phyloP scores from a whole-genome alignment of 2,888 invertebrate genomes.

The Leuctra nigra region DNA sequence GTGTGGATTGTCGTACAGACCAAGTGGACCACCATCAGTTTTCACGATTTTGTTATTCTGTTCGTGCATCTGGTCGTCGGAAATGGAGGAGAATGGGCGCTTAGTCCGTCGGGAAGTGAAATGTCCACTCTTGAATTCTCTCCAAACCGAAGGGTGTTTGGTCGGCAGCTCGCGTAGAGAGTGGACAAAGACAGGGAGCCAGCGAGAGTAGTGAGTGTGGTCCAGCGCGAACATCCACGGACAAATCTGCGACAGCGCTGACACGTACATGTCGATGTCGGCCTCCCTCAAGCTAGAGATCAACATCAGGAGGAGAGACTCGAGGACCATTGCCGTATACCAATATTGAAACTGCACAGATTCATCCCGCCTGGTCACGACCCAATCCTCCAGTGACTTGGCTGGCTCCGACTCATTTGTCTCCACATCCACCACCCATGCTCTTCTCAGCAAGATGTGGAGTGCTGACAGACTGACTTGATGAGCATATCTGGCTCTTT shows the following conservation, averaged over 20 bases:
- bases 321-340: conserved; percentile 10
- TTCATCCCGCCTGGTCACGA: not conserved
- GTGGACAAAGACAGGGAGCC: conserved; percentile 26
- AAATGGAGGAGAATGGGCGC: conserved; percentile 18
- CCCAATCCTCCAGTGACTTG: conserved; percentile 6
- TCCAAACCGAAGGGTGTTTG: conserved; percentile 15
- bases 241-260: conserved; percentile 10
- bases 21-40: conserved; percentile 18
- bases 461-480: too few relatives aligned
- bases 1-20: not conserved
- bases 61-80: conserved; percentile 18
- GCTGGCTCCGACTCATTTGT: not conserved
- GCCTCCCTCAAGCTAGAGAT: not conserved
- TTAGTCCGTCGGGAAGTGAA: conserved; percentile 14
- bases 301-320: not conserved
- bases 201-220: conserved; percentile 27
- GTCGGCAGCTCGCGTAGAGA: conserved; percentile 19
- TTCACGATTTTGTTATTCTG: conserved; percentile 19
- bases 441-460: too few relatives aligned
- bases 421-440: not conserved
- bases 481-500: too few relatives aligned
- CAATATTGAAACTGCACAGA: conserved; percentile 19
- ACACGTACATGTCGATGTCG: conserved; percentile 19
- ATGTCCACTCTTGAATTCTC: conserved; percentile 20
- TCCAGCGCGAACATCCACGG: conserved; percentile 25